Evolutionary conservation across 1,140 invertebrate genomes (phyloP).

Genomic region (Micrasema minimum): DNA sequence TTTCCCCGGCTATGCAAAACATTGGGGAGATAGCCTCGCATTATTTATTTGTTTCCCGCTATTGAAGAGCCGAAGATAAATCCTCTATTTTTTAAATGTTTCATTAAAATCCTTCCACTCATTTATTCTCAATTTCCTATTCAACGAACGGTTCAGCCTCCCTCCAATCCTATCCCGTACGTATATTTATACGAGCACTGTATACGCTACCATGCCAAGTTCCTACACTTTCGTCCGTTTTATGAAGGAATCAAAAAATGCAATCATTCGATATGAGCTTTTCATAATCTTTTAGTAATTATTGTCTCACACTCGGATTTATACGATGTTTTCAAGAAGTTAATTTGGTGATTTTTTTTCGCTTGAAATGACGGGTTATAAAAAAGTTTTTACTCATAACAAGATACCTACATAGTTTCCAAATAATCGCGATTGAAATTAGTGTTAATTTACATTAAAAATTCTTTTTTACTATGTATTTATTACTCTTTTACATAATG

Average conservation of each 20-base stretch:
- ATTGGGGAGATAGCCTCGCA: conserved; percentile 36
- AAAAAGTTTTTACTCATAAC: too few species aligned
- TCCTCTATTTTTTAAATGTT: conserved; percentile 54
- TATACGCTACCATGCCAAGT: neutral
- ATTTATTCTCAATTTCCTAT: conserved; percentile 56
- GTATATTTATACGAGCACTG: conserved; percentile 2
- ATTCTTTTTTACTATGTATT: too few species aligned
- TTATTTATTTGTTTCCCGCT: conserved; percentile 48
- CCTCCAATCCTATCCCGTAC: neutral
- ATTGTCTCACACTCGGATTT: neutral
- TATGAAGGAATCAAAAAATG: conserved; percentile 26
- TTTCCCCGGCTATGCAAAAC: conserved; percentile 36
- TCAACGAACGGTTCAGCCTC: conserved; percentile 30
- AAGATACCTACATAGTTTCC: too few species aligned
- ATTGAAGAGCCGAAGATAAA: conserved; percentile 48
- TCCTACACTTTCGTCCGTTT: neutral
- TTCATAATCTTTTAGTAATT: conserved; percentile 3
- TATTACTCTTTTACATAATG: too few species aligned
- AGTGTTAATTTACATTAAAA: too few species aligned
- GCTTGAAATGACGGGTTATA: too few species aligned
- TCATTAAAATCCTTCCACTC: conserved; percentile 56
- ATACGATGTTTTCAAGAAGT: too few species aligned
- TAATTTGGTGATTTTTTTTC: too few species aligned
- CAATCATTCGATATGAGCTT: conserved; percentile 27
- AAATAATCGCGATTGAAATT: too few species aligned